Base-by-base conservation (phyloP, 2,888 invertebrate species). In the Heliconius charithonia region DNA sequence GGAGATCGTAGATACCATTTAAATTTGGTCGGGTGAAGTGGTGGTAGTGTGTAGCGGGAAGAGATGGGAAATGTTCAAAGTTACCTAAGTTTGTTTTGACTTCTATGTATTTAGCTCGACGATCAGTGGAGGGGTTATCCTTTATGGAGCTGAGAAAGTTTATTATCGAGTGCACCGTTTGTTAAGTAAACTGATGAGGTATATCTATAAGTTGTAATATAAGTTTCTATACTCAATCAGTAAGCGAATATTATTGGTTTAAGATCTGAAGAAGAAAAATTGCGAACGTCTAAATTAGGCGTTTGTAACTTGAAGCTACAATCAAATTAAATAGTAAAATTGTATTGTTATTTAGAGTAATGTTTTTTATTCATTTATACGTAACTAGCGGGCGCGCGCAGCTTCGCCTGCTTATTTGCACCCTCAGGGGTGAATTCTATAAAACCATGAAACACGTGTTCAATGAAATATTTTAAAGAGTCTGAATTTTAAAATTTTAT, bases 11-110 rank as follows among this genome's bases (percentile, higher is more conserved):
- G 63, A 73, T 45, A 27, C 63, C 71, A 76, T 71, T 76, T 72
- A 76, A 79, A 76, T 67, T 76, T 56, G 66, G 72, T 51, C 72
- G 65, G 66, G 59, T 79, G 59, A 79, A 76, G 72, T 76, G n/a
- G 59, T n/a, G n/a, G 59, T 59, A n/a, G 59, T 32, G 65, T 51
- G 67, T 65, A 72, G 29, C 25, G 56, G 67, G n/a, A 37, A 22
- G 70, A 65, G 72, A 76, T 72, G 41, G 72, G 72, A 59, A 79
- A 59, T 41, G 63, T 78, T 71, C 62, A 59, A 77, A 75, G 51
- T 78, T 59, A 19, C 7, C 37, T 29, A 72, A 77, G 72, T 77
- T 77, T 65, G 76, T 76, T 62, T 72, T 51, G 71, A 77, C 27
- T 77, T 77, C 66, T 77, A 56, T 72, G 51, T 77, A 73, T 73